Evolutionary conservation across 2,113 vertebrate species (phyloP), one percentile per base, ranked within the genome.

Genomic region (Trochalopteron elliotii): DNA sequence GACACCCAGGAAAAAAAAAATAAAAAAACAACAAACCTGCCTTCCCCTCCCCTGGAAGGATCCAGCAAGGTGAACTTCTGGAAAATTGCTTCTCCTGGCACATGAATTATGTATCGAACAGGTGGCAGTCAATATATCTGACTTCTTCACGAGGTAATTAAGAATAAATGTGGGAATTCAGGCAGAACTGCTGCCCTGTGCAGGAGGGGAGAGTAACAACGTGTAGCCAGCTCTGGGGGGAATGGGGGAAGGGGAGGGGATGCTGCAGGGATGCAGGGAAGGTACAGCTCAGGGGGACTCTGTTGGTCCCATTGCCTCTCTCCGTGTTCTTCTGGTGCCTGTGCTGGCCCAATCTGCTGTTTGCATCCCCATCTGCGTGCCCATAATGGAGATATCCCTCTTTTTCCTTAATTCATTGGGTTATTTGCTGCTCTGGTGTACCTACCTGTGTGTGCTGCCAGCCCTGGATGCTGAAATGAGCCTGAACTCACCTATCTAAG

Each of bases 131-230:
- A 80, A 89, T 94, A 78, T 47, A 92, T 89, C 95, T 90, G 94
- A 86, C 78, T 93, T 76, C 88, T 90, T 77, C 86, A 49, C 0
- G 15, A 95, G 80, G 91, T 94, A 93, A 93, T 96, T 94, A 97
- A 69, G 93, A 85, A 78, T 80, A 83, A 96, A 96, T 83, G 60
- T 84, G 90, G 92, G 90, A 94, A 93, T 85, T 80, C 19, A 87
- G 93, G 92, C 92, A 96, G 93, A 94, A 63, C 83, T 55, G 64
- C 15, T 85, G 75, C 56, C 53, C 71, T 24, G 72, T 3, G 21
- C 0, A 1, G 67, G 67, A 82, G 64, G 78, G 0, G 30, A 91
- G 53, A 0, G 3, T 7, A 22, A 6, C 44, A 9, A 1, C 7
- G 1, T 1, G 12, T 9, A 69, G 55, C 45, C 4, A 3, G 49